A percentile compares a stretch with the other conserved stretches of the same genome.
Conservation (phyloP, 1,140 invertebrate species). For the Ericerus pela region DNA sequence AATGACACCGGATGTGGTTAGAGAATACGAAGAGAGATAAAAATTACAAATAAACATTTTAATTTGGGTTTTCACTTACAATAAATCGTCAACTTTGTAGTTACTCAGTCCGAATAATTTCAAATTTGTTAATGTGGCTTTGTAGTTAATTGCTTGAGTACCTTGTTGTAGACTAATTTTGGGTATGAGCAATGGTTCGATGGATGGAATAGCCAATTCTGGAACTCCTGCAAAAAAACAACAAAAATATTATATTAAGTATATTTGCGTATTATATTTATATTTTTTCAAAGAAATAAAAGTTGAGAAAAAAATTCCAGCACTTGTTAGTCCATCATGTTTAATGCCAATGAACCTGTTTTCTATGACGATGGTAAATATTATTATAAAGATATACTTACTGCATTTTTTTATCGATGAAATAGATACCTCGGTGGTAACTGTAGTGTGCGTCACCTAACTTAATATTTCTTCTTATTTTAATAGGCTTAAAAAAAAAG, state of each 20-base stretch:
- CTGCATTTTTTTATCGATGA: no score
- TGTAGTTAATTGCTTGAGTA: slow-evolving; percentile 23
- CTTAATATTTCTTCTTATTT: no score
- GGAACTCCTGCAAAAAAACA: slow-evolving; percentile 19
- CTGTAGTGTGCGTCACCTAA: no score
- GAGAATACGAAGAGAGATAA: no score
- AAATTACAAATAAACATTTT: neutral
- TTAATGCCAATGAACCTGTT: no score
- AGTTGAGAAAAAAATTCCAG: neutral
- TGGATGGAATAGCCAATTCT: slow-evolving; percentile 21
- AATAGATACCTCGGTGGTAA: no score
- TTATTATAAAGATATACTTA: no score
- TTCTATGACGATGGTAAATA: no score
- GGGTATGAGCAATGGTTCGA: slow-evolving; percentile 25
- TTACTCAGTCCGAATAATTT: slow-evolving; percentile 21
- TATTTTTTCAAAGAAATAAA: slow-evolving; percentile 3
- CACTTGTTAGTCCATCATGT: neutral
- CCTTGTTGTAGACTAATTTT: slow-evolving; percentile 24
- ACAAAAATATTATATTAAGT: slow-evolving; percentile 11
- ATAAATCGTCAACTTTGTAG: slow-evolving; percentile 21
- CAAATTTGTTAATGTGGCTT: slow-evolving; percentile 24
- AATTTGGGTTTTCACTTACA: slow-evolving; percentile 19
- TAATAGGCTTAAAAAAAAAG: no score
- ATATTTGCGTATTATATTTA: slow-evolving; percentile 10
- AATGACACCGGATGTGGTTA: neutral